Base-by-base conservation (phyloP, 2,113 vertebrate species). In the Calidris pygmaea region DNA sequence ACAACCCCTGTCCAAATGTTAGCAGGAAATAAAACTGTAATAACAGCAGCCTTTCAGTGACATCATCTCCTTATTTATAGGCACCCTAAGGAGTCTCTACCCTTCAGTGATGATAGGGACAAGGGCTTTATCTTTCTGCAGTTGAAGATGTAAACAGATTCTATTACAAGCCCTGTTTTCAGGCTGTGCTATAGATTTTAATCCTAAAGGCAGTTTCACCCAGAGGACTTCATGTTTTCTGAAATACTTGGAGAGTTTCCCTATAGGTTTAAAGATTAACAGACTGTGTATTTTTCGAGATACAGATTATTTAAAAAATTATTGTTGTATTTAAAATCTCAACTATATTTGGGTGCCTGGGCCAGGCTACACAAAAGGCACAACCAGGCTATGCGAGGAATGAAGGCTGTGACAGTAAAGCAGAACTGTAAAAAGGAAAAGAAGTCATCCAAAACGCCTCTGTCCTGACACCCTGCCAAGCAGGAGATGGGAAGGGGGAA, bases 1-100 rank as follows among this genome's bases (percentile, higher is more conserved):
- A 88, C 72, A 94, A 91, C 32, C 87, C 82, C 91, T 84, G 85
- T 91, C 75, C 85, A 95, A 93, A 86, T 37, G 62, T 92, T 92
- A 93, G 83, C 71, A 93, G 90, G 96, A 96, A 96, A 96, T 96
- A 95, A 92, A 96, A 84, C 60, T 74, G 58, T 94, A 90, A 94
- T 96, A 95, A 95, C 91, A 83, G 80, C 86, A 94, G 86, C 92
- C 66, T 95, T 92, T 91, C 80, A 47, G 84, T 91, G 88, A 78
- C 91, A 94, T 93, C 73, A 87, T 66, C 60, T 93, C 24, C 85
- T 89, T 95, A 93, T 96, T 97, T 91, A 95, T 90, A 91, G 79
- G 62, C 52, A 91, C 79, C 80, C 86, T 95, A 74, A 87, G 71
- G 90, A 91, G 77, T 30, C 41, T 55, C 66, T 92, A 37, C 43